Conservation (phyloP, 2,797 vertebrate species). For the Acomys russatus region DNA sequence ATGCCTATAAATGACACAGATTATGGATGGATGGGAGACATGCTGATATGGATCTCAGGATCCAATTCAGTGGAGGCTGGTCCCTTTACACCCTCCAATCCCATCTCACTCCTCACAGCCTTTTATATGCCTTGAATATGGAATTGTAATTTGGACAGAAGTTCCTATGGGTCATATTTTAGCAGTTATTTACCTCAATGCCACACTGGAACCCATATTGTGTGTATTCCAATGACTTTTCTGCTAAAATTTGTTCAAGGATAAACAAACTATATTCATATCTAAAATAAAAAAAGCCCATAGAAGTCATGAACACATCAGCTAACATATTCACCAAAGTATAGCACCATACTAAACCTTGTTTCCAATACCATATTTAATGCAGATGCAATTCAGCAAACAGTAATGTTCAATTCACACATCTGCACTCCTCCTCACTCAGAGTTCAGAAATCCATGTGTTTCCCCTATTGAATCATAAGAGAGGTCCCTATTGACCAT, state of each 20-base stretch:
- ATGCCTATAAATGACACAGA: not conserved
- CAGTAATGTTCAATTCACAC: not conserved
- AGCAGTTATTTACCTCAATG: constrained; percentile 15
- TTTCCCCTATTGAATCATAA: not conserved
- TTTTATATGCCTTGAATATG: constrained; percentile 13
- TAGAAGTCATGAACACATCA: constrained; percentile 26
- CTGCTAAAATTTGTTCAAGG: constrained; percentile 3
- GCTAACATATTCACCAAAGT: not conserved
- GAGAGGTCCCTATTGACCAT: constrained; percentile 20
- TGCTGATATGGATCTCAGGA: not conserved
- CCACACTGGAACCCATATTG: constrained; percentile 1
- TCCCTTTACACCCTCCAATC: not conserved
- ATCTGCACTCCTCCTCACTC: not conserved
- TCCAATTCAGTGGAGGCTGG: not conserved
- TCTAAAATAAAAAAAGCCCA: constrained; percentile 20
- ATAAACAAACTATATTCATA: constrained; percentile 52
- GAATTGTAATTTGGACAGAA: constrained; percentile 49
- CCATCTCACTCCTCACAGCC: constrained; percentile 13
- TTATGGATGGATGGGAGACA: not conserved
- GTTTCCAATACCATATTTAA: constrained; percentile 37
- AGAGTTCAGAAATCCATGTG: constrained; percentile 42
- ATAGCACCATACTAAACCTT: not conserved
- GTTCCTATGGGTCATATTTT: constrained; percentile 11
- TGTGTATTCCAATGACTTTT: constrained; percentile 6
- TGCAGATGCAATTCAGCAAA: constrained; percentile 47